Conservation (phyloP, 2,113 vertebrate species). For the Galemys pyrenaicus region DNA sequence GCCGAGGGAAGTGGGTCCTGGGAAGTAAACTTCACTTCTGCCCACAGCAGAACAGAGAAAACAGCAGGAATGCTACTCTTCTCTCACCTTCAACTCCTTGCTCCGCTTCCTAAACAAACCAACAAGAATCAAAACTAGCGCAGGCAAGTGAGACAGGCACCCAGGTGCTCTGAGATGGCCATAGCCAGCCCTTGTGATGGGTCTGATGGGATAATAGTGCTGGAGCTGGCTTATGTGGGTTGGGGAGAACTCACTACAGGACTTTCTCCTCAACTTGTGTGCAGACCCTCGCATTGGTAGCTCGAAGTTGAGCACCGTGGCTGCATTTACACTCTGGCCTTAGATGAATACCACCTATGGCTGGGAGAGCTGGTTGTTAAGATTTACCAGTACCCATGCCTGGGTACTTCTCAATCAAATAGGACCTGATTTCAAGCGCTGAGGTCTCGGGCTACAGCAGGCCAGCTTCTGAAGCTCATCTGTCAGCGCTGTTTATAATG, state of each 20-base stretch:
- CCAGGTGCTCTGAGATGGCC: too few species aligned
- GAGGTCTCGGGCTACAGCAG: neutral
- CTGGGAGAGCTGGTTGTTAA: neutral
- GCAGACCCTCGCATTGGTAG: neutral
- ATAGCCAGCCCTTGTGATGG: fast-evolving
- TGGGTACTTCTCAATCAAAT: neutral
- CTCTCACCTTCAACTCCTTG: neutral
- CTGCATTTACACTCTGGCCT: neutral
- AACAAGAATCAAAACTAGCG: neutral
- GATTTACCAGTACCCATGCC: too few species aligned
- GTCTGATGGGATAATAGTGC: fast-evolving
- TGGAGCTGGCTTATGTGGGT: fast-evolving
- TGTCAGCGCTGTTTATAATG: neutral
- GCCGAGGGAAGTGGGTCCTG: constrained; percentile 45
- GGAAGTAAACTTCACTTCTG: constrained; percentile 54
- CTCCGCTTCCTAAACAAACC: neutral
- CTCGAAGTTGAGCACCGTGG: neutral
- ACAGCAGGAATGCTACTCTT: neutral
- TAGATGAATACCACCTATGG: too few species aligned
- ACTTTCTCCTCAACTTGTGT: neutral
- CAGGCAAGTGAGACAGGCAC: fast-evolving
- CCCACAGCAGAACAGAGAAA: neutral
- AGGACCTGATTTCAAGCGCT: neutral
- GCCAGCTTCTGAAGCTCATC: neutral
- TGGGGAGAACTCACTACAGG: fast-evolving